Percentiles rank a stretch among this genome's conserved stretches.
Evolutionary conservation across 2,113 vertebrate species (phyloP).

Genomic region (Coptodon bakossiorum): DNA sequence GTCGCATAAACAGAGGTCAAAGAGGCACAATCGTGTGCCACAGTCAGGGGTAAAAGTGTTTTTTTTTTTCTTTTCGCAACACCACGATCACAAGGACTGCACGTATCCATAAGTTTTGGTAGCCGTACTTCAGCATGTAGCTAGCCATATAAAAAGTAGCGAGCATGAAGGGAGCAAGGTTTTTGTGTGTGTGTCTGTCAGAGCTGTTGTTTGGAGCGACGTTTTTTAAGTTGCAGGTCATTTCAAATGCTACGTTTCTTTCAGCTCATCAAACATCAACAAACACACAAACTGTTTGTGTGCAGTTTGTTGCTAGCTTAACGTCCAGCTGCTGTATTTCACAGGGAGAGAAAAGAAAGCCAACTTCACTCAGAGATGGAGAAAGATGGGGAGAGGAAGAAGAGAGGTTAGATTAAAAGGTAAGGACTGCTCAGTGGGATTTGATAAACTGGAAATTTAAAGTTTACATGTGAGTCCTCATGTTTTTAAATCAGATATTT

Average conservation of each 20-base stretch:
- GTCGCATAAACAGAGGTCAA: background rate
- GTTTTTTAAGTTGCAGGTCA: background rate
- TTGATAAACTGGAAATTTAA: background rate
- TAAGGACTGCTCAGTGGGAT: background rate
- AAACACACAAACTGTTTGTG: background rate
- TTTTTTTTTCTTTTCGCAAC: background rate
- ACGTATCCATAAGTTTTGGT: background rate
- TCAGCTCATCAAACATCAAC: background rate
- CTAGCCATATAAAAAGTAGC: background rate
- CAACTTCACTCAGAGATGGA: background rate
- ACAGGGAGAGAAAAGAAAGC: background rate
- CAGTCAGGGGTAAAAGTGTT: background rate
- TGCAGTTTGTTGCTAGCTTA: background rate
- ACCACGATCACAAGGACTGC: background rate
- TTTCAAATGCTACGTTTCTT: background rate
- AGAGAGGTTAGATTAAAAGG: background rate
- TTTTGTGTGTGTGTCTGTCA: background rate
- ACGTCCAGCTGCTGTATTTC: background rate
- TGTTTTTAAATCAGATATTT: background rate
- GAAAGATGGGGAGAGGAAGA: background rate
- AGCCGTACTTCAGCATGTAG: background rate
- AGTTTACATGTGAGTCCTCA: background rate
- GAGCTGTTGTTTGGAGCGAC: background rate
- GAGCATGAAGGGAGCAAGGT: background rate
- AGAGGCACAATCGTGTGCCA: background rate